phyloP scores from a whole-genome alignment of 64 coral and sea anemone genomes.

The Stichodactyla mertensii region DNA sequence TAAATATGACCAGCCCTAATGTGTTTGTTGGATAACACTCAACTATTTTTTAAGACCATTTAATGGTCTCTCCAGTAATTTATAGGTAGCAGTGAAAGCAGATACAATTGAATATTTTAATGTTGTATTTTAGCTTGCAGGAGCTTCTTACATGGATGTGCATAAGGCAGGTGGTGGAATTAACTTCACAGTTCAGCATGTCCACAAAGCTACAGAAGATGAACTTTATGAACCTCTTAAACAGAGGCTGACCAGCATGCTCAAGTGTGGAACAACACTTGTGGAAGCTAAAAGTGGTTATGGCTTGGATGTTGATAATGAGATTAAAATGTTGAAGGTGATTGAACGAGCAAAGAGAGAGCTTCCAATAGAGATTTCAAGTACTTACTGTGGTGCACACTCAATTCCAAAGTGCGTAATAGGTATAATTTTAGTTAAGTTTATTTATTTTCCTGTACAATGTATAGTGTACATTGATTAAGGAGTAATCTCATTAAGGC shows the following conservation, averaged over 20 bases:
- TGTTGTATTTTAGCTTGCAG: constrained; percentile 59
- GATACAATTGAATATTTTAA: too few species aligned
- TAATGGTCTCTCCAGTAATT: too few species aligned
- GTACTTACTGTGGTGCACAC: constrained; percentile 98
- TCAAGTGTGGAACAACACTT: constrained; percentile 79
- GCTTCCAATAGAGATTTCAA: constrained; percentile 86
- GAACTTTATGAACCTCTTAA: constrained; percentile 77
- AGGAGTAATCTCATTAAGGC: too few species aligned
- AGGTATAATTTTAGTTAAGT: not conserved
- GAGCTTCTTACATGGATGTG: constrained; percentile 93
- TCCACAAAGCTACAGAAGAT: constrained; percentile 68
- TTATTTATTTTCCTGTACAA: not conserved
- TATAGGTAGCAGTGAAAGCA: too few species aligned
- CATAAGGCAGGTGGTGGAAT: constrained; percentile 93
- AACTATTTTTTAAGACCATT: too few species aligned
- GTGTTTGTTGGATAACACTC: too few species aligned
- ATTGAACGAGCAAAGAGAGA: constrained; percentile 86
- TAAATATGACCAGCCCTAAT: too few species aligned
- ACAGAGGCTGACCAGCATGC: constrained; percentile 65
- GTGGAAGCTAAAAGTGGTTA: constrained; percentile 98
- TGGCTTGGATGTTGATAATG: constrained; percentile 80
- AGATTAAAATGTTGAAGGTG: constrained; percentile 94
- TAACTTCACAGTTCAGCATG: constrained; percentile 86
- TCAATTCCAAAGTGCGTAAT: constrained; percentile 68
- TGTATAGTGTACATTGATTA: too few species aligned